These are phyloP conservation scores for Chaenodraco wilsoni DNA, from an alignment of 2,797 vertebrate genomes.

Conservation along the genomic window DNA sequence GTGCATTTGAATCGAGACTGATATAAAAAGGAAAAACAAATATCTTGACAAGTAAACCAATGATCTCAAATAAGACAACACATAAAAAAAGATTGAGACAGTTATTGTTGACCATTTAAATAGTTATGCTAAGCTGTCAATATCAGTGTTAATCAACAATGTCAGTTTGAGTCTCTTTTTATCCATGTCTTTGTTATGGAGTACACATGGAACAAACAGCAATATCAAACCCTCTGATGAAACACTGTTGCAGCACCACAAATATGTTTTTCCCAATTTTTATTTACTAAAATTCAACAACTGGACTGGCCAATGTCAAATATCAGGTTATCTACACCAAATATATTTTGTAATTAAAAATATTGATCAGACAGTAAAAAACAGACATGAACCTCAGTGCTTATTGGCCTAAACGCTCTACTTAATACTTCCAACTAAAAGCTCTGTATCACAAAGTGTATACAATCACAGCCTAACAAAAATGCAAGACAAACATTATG, in stretches of 20 bases:
- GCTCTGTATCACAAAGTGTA: slow-evolving; percentile 1
- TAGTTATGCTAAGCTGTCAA: background rate
- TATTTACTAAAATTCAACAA: background rate
- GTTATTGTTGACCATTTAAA: background rate
- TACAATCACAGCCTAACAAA: slow-evolving; percentile 15
- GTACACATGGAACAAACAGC: slow-evolving; percentile 9
- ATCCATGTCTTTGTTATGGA: background rate
- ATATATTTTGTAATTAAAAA: background rate
- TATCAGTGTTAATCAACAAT: background rate
- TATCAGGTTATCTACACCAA: background rate
- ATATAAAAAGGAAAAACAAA: slow-evolving; percentile 5
- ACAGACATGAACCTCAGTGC: slow-evolving; percentile 4
- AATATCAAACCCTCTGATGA: background rate
- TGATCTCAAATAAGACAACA: slow-evolving; percentile 1
- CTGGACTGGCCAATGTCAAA: background rate
- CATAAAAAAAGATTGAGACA: slow-evolving; percentile 1
- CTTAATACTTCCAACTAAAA: slow-evolving; percentile 1
- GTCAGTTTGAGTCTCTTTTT: background rate
- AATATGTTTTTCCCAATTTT: background rate
- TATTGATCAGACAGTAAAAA: background rate
- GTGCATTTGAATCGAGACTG: slow-evolving; percentile 5
- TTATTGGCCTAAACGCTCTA: background rate
- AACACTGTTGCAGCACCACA: slow-evolving; percentile 9
- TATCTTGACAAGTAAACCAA: slow-evolving; percentile 16
- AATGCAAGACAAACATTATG: slow-evolving; percentile 35